Conservation (phyloP, 2,888 invertebrate species). For the Coenonympha arcania region DNA sequence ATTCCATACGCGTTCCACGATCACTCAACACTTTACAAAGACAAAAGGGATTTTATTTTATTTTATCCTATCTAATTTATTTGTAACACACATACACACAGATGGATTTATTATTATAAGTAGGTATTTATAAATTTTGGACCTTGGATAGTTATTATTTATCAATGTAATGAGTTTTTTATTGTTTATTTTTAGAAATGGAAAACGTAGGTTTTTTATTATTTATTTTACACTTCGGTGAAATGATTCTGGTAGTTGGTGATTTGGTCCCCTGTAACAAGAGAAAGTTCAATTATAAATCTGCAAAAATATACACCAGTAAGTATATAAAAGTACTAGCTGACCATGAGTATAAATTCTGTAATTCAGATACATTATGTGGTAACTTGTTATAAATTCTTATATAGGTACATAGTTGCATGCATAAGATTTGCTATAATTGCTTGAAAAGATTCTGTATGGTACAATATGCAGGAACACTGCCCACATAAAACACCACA, state of each 20-base stretch:
- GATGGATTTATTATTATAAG: no score
- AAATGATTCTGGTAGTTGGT: constrained; percentile 17
- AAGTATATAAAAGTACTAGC: no score
- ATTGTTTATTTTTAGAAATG: neutral
- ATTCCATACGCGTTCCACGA: neutral
- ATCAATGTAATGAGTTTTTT: neutral
- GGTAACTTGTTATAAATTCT: no score
- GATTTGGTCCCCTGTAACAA: constrained; percentile 66
- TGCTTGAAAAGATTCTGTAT: no score
- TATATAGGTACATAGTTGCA: no score
- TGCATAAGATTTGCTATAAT: no score
- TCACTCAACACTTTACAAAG: neutral
- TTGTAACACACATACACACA: neutral
- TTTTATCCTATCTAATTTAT: neutral
- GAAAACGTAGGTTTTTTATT: neutral
- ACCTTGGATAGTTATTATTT: neutral
- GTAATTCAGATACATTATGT: no score
- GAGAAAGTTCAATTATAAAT: no score
- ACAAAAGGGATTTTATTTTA: neutral
- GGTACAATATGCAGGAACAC: no score
- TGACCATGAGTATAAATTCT: no score
- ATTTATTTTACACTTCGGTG: neutral
- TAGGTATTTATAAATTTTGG: neutral
- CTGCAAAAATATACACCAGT: no score
- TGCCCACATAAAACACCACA: no score